phyloP scores from a whole-genome alignment of 1,140 invertebrate species.

The Agrypnia vestita region DNA sequence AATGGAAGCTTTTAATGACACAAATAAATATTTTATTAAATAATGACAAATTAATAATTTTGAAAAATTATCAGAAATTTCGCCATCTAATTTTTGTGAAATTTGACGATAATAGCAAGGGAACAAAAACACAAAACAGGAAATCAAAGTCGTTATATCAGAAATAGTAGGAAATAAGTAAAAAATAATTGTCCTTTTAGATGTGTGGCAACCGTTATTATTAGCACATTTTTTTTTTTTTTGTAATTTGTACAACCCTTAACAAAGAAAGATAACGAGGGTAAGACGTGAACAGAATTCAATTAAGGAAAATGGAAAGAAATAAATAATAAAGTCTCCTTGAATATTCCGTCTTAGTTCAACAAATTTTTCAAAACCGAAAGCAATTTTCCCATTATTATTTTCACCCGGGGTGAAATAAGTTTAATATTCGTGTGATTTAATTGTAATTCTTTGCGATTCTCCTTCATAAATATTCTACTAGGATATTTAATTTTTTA shows the following conservation, averaged over 20 bases:
- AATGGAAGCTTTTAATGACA: no score
- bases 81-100: no score
- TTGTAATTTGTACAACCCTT: background rate
- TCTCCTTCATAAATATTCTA: background rate
- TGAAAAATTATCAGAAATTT: no score
- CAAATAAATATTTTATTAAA: no score
- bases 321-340: no score
- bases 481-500: background rate
- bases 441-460: background rate
- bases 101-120: background rate
- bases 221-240: background rate
- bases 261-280: background rate
- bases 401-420: background rate
- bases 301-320: background rate
- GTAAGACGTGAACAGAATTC: conserved; percentile 5
- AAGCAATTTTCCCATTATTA: background rate
- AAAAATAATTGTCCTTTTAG: background rate
- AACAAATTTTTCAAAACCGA: background rate
- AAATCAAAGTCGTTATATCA: background rate
- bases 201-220: background rate
- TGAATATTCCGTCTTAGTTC: background rate
- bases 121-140: background rate
- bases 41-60: no score
- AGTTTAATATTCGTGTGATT: background rate
- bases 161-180: background rate